phyloP scores from a whole-genome alignment of 2,113 vertebrate species.

The Callionymus lyra region DNA sequence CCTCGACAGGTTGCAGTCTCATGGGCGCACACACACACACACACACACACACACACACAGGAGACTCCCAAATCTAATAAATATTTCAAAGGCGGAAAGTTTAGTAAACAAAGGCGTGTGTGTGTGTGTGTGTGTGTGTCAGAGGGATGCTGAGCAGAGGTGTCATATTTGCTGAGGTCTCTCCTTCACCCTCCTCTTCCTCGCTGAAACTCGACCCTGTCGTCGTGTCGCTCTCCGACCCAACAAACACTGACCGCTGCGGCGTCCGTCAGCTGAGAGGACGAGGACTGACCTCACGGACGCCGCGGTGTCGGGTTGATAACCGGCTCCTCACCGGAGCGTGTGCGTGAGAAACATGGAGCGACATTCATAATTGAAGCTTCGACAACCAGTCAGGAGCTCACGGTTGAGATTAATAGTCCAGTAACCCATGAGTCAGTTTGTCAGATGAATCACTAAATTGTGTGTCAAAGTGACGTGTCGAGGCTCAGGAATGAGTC shows the following conservation, averaged over 20 bases:
- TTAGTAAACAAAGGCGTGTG: conserved; percentile 61
- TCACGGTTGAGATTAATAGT: too few relatives aligned
- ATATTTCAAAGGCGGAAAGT: conserved; percentile 61
- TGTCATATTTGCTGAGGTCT: conserved; percentile 38
- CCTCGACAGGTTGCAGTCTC: conserved; percentile 26
- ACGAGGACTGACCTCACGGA: conserved; percentile 2
- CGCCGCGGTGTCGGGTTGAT: conserved; percentile 6
- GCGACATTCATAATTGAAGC: too few relatives aligned
- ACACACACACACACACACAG: conserved; percentile 17
- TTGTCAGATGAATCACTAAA: too few relatives aligned
- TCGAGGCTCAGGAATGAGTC: too few relatives aligned
- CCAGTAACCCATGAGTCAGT: too few relatives aligned
- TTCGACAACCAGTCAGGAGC: too few relatives aligned
- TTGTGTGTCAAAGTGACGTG: too few relatives aligned
- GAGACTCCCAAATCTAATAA: conserved; percentile 53
- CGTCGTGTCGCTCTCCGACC: conserved; percentile 15
- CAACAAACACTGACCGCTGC: conserved; percentile 29
- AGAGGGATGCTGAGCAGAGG: conserved; percentile 32
- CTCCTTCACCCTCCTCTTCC: neutral
- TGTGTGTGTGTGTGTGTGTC: conserved; percentile 11
- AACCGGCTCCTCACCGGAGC: neutral
- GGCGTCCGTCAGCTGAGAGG: conserved; percentile 9
- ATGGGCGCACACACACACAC: conserved; percentile 20
- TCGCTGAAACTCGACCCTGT: conserved; percentile 30
- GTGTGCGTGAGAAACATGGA: too few relatives aligned